Evolutionary conservation across 2,113 vertebrate species (phyloP).

Genomic region (Pterocles orientalis): DNA sequence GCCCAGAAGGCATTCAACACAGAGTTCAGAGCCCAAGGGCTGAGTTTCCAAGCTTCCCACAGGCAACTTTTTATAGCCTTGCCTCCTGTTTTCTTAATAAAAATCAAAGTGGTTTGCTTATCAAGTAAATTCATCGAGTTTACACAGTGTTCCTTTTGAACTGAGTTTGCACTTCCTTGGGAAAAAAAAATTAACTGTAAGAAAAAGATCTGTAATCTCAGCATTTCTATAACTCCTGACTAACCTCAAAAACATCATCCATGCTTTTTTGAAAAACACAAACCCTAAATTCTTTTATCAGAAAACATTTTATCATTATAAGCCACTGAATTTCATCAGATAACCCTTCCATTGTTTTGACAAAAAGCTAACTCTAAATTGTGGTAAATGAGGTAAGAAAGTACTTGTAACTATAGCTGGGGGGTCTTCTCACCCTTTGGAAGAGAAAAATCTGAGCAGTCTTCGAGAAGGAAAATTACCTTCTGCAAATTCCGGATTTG

Average conservation of each 20-base stretch:
- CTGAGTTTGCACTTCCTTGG: constrained; percentile 13
- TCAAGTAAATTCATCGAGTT: constrained; percentile 51
- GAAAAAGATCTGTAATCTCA: constrained; percentile 40
- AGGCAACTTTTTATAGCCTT: neutral
- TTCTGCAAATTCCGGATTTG: neutral
- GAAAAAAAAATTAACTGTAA: neutral
- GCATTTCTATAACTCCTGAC: constrained; percentile 28
- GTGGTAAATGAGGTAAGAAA: neutral
- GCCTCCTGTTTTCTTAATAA: neutral
- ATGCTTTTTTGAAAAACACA: neutral
- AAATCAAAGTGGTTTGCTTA: constrained; percentile 5
- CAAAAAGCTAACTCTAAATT: constrained; percentile 18
- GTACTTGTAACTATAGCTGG: neutral
- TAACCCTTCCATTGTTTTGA: constrained; percentile 3
- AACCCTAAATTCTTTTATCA: neutral
- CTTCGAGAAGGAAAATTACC: neutral
- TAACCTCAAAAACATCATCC: constrained; percentile 17
- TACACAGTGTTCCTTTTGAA: neutral
- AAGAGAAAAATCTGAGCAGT: neutral
- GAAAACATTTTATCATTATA: neutral
- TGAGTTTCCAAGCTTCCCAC: neutral
- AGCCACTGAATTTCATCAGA: constrained; percentile 13
- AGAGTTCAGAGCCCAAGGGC: neutral
- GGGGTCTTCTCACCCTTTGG: neutral
- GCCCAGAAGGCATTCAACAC: neutral